Base-by-base conservation (phyloP, 2,888 invertebrate species). In the Petrophora chlorosata region DNA sequence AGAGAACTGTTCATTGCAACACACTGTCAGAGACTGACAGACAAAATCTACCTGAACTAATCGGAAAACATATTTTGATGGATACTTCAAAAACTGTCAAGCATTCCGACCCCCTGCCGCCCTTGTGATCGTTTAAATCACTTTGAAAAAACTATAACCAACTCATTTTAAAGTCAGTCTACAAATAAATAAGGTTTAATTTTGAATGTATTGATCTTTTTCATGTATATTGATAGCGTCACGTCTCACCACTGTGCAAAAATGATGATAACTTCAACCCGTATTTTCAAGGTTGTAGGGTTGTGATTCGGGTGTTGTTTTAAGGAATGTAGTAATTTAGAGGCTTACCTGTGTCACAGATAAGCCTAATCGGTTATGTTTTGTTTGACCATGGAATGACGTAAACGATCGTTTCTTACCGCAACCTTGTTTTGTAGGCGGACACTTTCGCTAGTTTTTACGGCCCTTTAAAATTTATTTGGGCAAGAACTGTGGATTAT, bases 301-400 rank as follows among this genome's bases (percentile, higher is more conserved):
- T 59, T 33, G 49, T 1, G 46, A 56, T 56, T 45, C 25, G 29
- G 14, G 12, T 46, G 39, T 32, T 32, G 5, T 42, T 5, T 5
- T 29, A 8, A 26, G 63, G 70, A 77, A 82, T 83, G 76, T 73
- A 79, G 78, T 78, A 68, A 74, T 82, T 78, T 70, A 46, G 59
- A 72, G 78, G 76, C 77, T 81, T 86, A 85, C 84, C 84, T 81
- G 79, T 66, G 78, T 66, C 49, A 59, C 34, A 76, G 84, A 87
- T 88, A 85, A 82, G 63, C 61, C 74, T 86, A 85, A 88, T 88
- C 88, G 77, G 79, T 85, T 78, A 82, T 76, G 73, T 77, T 82
- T 82, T 86, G 80, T 86, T 87, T 85, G 77, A 67, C 65, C 57
- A 62, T 52, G 50, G 61, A 55, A 67, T 77, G 76, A 74, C 65